These are phyloP conservation scores for Dendrolimus houi DNA, from an alignment of 2,888 invertebrate genomes.

Conservation along the genomic window DNA sequence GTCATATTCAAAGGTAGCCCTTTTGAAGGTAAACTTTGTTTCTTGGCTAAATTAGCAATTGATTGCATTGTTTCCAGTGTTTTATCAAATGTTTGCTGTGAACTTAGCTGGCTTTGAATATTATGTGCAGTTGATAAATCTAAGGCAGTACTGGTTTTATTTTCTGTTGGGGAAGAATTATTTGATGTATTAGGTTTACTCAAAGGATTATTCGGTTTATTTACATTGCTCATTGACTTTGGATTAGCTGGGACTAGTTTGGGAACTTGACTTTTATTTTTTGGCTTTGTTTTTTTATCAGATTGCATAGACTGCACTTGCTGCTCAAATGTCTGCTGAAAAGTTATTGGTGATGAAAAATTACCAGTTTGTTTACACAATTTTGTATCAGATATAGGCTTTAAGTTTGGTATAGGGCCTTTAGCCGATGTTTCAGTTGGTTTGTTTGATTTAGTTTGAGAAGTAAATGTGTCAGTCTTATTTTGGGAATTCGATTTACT, in stretches of 20 bases:
- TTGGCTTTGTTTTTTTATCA: slow-evolving; percentile 63
- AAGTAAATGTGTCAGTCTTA: slow-evolving; percentile 25
- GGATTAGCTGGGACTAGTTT: slow-evolving; percentile 62
- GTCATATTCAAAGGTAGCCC: slow-evolving; percentile 36
- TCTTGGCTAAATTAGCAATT: slow-evolving; percentile 68
- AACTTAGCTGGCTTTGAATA: slow-evolving; percentile 52
- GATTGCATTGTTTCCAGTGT: slow-evolving; percentile 72
- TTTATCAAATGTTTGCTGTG: slow-evolving; percentile 57
- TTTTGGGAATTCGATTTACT: slow-evolving; percentile 19
- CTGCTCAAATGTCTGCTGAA: slow-evolving; percentile 72
- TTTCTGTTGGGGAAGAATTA: slow-evolving; percentile 22
- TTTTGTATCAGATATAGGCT: slow-evolving; percentile 69
- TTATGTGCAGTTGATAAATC: slow-evolving; percentile 68
- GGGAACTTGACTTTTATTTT: slow-evolving; percentile 66
- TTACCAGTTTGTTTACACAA: slow-evolving; percentile 54
- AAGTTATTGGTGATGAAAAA: slow-evolving; percentile 59
- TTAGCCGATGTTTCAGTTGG: slow-evolving; percentile 54
- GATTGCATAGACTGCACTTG: slow-evolving; percentile 57
- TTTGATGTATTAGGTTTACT: slow-evolving; percentile 32
- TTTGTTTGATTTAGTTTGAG: slow-evolving; percentile 30
- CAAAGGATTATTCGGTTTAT: slow-evolving; percentile 39
- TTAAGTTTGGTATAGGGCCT: slow-evolving; percentile 67
- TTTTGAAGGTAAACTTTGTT: slow-evolving; percentile 58
- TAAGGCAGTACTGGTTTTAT: slow-evolving; percentile 56
- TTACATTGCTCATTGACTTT: slow-evolving; percentile 52